A percentile compares a stretch with the other conserved stretches of the same genome.
Conservation (phyloP, 2,888 invertebrate genomes). For the Epinotia ramella region DNA sequence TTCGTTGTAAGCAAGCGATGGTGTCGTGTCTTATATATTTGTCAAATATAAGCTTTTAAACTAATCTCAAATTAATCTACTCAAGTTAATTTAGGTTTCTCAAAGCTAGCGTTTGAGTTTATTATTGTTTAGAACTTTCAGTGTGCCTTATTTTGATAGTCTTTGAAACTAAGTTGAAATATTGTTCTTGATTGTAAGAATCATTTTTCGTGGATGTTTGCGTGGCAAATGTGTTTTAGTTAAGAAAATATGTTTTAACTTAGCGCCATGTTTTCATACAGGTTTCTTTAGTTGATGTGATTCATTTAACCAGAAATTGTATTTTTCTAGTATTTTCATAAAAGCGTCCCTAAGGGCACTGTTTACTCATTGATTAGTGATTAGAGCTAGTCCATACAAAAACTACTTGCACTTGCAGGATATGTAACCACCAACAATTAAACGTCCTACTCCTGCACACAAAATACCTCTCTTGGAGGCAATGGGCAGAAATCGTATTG, state of each 20-base stretch:
- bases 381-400: too few relatives aligned
- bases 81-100: conserved; percentile 43
- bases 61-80: conserved; percentile 35
- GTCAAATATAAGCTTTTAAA: conserved; percentile 1
- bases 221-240: conserved; percentile 34
- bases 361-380: too few relatives aligned
- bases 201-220: conserved; percentile 30
- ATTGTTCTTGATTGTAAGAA: conserved; percentile 43
- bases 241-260: conserved; percentile 7
- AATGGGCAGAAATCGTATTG: too few relatives aligned
- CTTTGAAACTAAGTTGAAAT: conserved; percentile 53
- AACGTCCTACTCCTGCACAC: too few relatives aligned
- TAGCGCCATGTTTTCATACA: conserved; percentile 36
- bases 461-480: too few relatives aligned
- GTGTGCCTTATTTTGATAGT: conserved; percentile 73
- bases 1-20: background rate
- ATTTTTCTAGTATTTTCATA: background rate
- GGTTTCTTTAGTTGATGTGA: background rate
- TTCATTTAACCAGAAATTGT: background rate
- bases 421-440: too few relatives aligned
- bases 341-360: background rate
- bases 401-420: too few relatives aligned
- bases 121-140: conserved; percentile 57
- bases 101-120: conserved; percentile 47
- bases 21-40: conserved; percentile 2